Percentiles rank a stretch among this genome's conserved stretches.
Conservation (phyloP, 1,140 invertebrate genomes). For the Drosophila bocki region DNA sequence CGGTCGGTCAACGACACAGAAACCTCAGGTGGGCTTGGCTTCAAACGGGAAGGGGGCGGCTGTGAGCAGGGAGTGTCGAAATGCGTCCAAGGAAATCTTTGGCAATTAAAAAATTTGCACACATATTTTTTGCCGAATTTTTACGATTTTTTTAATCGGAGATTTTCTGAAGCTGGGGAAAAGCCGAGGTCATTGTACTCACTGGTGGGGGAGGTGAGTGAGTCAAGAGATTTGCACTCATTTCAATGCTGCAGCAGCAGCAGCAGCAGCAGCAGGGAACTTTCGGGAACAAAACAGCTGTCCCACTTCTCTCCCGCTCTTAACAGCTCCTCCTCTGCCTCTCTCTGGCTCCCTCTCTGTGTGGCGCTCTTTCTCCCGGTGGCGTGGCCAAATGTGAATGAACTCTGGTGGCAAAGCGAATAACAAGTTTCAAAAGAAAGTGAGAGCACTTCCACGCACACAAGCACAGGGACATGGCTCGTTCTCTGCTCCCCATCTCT, state of each 20-base stretch:
- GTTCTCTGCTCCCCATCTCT: slow-evolving; percentile 17
- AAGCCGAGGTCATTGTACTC: slow-evolving; percentile 69
- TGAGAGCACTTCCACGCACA: slow-evolving; percentile 75
- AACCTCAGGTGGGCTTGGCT: slow-evolving; percentile 85
- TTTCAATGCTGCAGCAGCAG: slow-evolving; percentile 64
- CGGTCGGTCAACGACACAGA: slow-evolving; percentile 85
- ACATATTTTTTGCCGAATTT: slow-evolving; percentile 19
- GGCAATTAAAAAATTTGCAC: slow-evolving; percentile 59
- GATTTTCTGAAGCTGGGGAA: slow-evolving; percentile 9
- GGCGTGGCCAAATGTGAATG: slow-evolving; percentile 79
- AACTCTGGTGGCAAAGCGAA: slow-evolving; percentile 78
- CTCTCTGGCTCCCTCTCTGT: slow-evolving; percentile 20
- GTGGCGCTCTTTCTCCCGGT: slow-evolving; percentile 8
- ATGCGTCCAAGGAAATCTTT: slow-evolving; percentile 81
- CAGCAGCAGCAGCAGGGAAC: slow-evolving; percentile 37
- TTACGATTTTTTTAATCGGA: slow-evolving; percentile 6
- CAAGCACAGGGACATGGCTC: slow-evolving; percentile 27
- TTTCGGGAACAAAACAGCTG: slow-evolving; percentile 80
- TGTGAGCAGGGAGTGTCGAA: slow-evolving; percentile 50
- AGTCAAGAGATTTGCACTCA: slow-evolving; percentile 71
- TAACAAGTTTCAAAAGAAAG: slow-evolving; percentile 84
- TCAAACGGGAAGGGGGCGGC: slow-evolving; percentile 11
- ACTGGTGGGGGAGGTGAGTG: slow-evolving; percentile 19
- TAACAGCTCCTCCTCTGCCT: slow-evolving; percentile 1
- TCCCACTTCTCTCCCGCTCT: slow-evolving; percentile 55